These are phyloP conservation scores for Tupiocoris notatus DNA, from an alignment of 2,888 invertebrate species.

Conservation along the genomic window DNA sequence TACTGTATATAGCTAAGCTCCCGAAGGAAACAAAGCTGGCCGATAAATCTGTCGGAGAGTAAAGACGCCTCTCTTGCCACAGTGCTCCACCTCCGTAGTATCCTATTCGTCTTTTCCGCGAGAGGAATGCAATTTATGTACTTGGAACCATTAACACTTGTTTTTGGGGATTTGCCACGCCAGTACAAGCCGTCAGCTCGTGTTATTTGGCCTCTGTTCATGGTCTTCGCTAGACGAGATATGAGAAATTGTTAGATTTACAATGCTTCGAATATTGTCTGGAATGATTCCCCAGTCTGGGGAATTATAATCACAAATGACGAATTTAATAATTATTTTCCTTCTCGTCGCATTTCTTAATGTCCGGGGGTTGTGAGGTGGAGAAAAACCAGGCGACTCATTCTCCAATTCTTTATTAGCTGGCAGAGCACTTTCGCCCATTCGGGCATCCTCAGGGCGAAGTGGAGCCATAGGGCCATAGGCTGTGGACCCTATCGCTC, in stretches of 20 bases:
- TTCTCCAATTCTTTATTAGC: too few species aligned
- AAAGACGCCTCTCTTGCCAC: not conserved
- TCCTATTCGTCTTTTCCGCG: not conserved
- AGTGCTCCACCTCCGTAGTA: not conserved
- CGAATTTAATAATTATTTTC: not conserved
- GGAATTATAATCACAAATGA: not conserved
- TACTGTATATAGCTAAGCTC: not conserved
- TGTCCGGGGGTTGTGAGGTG: too few species aligned
- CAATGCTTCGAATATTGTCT: not conserved
- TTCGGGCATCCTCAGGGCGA: too few species aligned
- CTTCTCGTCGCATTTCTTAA: too few species aligned
- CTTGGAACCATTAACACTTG: constrained; percentile 13
- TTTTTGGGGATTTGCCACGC: not conserved
- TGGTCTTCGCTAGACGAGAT: not conserved
- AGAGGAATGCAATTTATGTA: constrained; percentile 10
- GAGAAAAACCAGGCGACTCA: too few species aligned
- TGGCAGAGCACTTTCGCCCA: too few species aligned
- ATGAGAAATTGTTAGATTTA: not conserved
- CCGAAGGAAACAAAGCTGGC: not conserved
- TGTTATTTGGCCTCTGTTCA: not conserved
- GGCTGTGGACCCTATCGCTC: too few species aligned
- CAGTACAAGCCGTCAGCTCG: not conserved
- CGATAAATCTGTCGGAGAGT: not conserved
- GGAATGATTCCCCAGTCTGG: too few species aligned
- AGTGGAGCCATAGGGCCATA: too few species aligned